phyloP scores from a whole-genome alignment of 2,113 vertebrate genomes.

The Petromus typicus region DNA sequence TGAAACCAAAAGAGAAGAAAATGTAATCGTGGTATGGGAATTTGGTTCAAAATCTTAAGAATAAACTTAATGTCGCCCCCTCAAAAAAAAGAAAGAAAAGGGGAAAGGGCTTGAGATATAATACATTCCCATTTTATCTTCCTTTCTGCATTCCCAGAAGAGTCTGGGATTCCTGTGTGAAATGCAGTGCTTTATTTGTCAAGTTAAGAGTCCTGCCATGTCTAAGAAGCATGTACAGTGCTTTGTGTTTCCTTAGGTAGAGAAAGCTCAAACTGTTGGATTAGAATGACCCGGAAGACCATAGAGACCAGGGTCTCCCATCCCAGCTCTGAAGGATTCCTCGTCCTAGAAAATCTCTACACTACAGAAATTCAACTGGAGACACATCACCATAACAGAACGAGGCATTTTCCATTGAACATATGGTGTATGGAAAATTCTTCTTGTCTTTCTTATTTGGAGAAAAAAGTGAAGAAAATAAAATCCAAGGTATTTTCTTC shows the following conservation, averaged over 20 bases:
- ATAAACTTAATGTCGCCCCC: neutral
- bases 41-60: constrained; percentile 8
- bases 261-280: neutral
- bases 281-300: neutral
- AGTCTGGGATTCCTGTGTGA: neutral
- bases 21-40: neutral
- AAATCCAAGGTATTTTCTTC: constrained; percentile 29
- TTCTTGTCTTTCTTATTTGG: neutral
- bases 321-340: neutral
- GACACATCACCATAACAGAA: neutral
- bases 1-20: neutral
- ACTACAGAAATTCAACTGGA: neutral
- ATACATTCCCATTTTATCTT: neutral
- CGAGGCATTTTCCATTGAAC: neutral
- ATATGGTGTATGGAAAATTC: neutral
- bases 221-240: neutral
- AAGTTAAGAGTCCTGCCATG: neutral
- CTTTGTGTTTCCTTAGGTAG: neutral
- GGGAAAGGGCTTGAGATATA: neutral
- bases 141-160: too few relatives aligned
- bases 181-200: neutral
- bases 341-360: neutral
- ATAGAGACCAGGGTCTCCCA: too few relatives aligned
- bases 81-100: neutral
- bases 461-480: neutral